Conservation (phyloP, 2,113 vertebrate species). For the Vidua macroura region DNA sequence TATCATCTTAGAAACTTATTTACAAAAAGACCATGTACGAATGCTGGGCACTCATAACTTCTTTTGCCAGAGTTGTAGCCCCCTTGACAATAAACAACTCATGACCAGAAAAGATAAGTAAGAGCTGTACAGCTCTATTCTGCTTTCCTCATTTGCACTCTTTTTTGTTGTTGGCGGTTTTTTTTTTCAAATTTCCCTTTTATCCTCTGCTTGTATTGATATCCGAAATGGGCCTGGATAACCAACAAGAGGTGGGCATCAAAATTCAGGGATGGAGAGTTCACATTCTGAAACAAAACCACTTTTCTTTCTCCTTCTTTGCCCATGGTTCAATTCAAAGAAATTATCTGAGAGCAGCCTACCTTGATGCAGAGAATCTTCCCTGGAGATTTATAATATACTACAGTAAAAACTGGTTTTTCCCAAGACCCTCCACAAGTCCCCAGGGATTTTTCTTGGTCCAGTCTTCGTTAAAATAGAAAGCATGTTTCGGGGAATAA, state of each 20-base stretch:
- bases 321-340: neutral
- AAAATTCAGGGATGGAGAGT: neutral
- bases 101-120: neutral
- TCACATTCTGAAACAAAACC: neutral
- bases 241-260: neutral
- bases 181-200: neutral
- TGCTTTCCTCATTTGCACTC: neutral
- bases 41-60: neutral
- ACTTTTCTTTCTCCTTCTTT: neutral
- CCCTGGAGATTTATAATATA: neutral
- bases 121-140: neutral
- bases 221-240: neutral
- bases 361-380: neutral
- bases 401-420: neutral
- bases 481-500: neutral
- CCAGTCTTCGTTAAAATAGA: neutral
- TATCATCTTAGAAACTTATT: neutral
- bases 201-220: neutral
- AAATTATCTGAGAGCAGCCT: neutral
- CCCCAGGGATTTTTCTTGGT: neutral
- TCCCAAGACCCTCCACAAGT: neutral
- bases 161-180: too few species aligned
- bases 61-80: neutral
- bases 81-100: neutral
- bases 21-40: neutral